These are phyloP conservation scores for Formica exsecta DNA, from an alignment of 1,140 invertebrate species.

Conservation along the genomic window DNA sequence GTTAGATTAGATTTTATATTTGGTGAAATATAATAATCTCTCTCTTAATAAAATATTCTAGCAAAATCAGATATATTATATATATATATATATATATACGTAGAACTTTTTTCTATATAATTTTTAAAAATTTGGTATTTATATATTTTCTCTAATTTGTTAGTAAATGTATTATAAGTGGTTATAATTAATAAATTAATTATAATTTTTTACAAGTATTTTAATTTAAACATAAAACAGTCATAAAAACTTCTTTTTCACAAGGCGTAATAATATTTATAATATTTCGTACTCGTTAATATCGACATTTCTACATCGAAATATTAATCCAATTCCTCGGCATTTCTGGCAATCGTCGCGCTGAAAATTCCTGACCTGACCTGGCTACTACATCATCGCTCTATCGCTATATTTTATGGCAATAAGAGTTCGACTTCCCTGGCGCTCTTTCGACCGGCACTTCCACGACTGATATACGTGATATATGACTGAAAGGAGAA, in stretches of 20 bases:
- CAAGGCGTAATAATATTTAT: neutral
- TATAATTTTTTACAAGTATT: neutral
- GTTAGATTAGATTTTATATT: neutral
- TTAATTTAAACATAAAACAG: neutral
- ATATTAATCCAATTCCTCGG: neutral
- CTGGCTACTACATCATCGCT: slow-evolving; percentile 51
- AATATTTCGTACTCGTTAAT: slow-evolving; percentile 4
- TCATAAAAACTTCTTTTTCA: neutral
- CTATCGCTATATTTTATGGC: slow-evolving; percentile 53
- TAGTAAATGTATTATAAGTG: neutral
- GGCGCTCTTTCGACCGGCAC: slow-evolving; percentile 30
- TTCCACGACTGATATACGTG: slow-evolving; percentile 25
- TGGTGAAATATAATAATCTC: neutral
- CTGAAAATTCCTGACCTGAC: slow-evolving; percentile 28
- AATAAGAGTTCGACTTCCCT: slow-evolving; percentile 60
- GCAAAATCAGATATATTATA: too few species aligned
- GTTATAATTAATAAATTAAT: neutral
- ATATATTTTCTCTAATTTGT: neutral
- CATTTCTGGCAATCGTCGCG: slow-evolving; percentile 39
- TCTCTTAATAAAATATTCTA: neutral
- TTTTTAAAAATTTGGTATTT: neutral
- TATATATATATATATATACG: too few species aligned
- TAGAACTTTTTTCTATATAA: neutral
- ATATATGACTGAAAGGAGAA: slow-evolving; percentile 52
- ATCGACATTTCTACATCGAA: neutral